Base-by-base conservation (phyloP, 2,888 invertebrate genomes). In the Agrotis puta region DNA sequence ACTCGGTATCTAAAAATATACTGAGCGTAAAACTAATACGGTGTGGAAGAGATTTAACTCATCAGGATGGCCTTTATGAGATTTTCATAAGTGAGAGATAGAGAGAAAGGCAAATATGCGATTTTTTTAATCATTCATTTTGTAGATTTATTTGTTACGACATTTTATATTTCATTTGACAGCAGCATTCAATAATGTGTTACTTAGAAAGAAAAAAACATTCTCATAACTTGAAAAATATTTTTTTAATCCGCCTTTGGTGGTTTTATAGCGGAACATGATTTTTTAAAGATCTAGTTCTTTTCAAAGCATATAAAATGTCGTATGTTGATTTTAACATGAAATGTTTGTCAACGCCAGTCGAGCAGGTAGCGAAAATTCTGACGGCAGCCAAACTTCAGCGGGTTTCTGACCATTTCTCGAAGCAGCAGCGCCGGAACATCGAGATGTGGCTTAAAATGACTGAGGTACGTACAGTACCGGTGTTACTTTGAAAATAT, bases 391-490 rank as follows among this genome's bases (percentile, higher is more conserved):
- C 99, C 95, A 98, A 98, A 96, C 98, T 98, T 97, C 99, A 99
- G 97, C 99, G 99, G 96, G 98, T 98, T 95, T 99, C 99, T 98
- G 99, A 99, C 97, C 99, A 99, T 97, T 99, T 99, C 98, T 98
- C 98, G 96, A 99, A 99, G 97, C 98, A 99, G 91, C 99, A 99
- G 96, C 97, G 99, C 94, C 98, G 99, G 97, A 99, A 99, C 97
- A 98, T 99, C 96, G 99, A 99, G 95, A 97, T 98, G 97, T 99
- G 99, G 99, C 98, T 98, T 96, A 99, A 98, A 97, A 98, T 98
- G 97, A 98, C 98, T 58, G 97, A 98, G 98, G 99, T 99, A 87
- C 83, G 91, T 89, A 47, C 24, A 2, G 11, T 18, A n/a, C n/a
- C n/a, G 53, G 53, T 53, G 5, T 58, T 48, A 45, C 53, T 53